A percentile compares a stretch with the other conserved stretches of the same genome.
phyloP scores from a whole-genome alignment of 2,888 invertebrate genomes.

The Drosophila flavopinicola region DNA sequence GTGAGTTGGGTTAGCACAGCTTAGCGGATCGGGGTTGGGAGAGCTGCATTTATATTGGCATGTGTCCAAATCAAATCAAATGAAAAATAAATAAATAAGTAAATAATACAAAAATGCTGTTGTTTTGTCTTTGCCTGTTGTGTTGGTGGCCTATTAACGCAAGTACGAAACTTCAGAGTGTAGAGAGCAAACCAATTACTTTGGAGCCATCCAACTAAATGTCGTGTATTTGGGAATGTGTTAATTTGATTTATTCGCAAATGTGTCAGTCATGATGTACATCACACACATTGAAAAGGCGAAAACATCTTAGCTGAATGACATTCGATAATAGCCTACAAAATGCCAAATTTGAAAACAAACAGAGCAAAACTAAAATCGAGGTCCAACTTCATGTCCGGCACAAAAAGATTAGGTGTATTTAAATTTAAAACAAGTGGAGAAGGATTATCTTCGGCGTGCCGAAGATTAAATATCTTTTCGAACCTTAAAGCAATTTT shows the following conservation, averaged over 20 bases:
- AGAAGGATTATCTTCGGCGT: too few relatives aligned
- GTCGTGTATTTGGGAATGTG: neutral
- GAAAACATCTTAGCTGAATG: too few relatives aligned
- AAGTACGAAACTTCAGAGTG: neutral
- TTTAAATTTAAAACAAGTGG: too few relatives aligned
- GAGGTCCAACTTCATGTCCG: too few relatives aligned
- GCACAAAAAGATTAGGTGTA: too few relatives aligned
- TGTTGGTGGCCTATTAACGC: neutral
- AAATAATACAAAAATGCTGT: too few relatives aligned
- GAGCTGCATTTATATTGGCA: conserved; percentile 2
- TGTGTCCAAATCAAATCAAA: conserved; percentile 2
- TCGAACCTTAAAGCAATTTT: too few relatives aligned
- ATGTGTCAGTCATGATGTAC: conserved; percentile 3
- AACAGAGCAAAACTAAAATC: too few relatives aligned
- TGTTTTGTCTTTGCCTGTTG: conserved; percentile 1
- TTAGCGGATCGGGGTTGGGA: neutral
- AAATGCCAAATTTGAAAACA: too few relatives aligned
- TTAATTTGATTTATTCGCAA: neutral
- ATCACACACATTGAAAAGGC: neutral
- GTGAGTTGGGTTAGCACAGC: neutral
- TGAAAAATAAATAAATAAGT: too few relatives aligned
- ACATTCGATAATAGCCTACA: too few relatives aligned
- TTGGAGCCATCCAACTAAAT: neutral
- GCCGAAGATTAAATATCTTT: too few relatives aligned
- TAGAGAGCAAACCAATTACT: neutral